Evolutionary conservation across 2,113 vertebrate genomes (phyloP), one percentile per base, ranked within the genome.

Genomic region (Ceyx margarethae): DNA sequence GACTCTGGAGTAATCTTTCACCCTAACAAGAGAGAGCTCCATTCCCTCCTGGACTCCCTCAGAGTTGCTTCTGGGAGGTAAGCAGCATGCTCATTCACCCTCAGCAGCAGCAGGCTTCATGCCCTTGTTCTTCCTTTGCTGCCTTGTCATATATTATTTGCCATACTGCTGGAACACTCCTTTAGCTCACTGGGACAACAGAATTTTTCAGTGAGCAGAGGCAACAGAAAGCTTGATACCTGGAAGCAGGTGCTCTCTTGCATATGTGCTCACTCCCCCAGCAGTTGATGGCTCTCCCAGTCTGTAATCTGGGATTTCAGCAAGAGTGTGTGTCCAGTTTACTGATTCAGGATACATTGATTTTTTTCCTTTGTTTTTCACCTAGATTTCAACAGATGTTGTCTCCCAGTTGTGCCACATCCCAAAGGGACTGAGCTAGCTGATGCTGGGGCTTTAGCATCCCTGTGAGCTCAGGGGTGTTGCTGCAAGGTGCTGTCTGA

Each of bases 241-340:
- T 26, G 74, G 54, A 22, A 46, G 11, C 0, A 0, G 12, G 10
- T 0, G 3, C 25, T 92, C 2, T 56, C 10, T 43, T 37, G 13
- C 0, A 0, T 18, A n/a, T 71, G 22, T 14, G 11, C 19, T 62
- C 33, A 21, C 7, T 31, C 2, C 18, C 3, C 54, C 6, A 1
- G 31, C 15, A 31, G 37, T 58, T 85, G 51, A 31, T 2, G 5
- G 50, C 51, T 15, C 51, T 46, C 16, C 42, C 0, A 2, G 43
- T 31, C 37, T 90, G 35, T 62, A 21, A 25, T 22, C 21, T 26
- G 76, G 45, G 25, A 50, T 81, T 89, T 79, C 62, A 46, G 53
- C 50, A 65, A 31, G 45, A 23, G 4, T 43, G 10, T 5, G 1
- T 57, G 21, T 19, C 46, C 40, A 18, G 13, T 76, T 50, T 81